A percentile compares a stretch with the other conserved stretches of the same genome.
Conservation (phyloP, 37 sponge, comb jelly and placozoan genomes). For the Ephydatia muelleri region DNA sequence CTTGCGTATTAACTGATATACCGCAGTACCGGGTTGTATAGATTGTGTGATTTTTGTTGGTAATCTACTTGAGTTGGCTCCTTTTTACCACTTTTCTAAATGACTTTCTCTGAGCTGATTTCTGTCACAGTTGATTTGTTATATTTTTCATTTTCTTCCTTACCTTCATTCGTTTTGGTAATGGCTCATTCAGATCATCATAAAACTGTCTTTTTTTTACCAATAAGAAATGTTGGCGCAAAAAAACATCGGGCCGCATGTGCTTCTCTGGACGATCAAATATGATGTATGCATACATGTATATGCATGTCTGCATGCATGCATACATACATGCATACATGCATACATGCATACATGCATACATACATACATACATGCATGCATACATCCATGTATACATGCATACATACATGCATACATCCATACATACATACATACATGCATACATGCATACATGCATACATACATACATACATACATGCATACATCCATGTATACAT, state of each 20-base stretch:
- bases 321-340: too few species aligned
- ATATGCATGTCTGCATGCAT: too few species aligned
- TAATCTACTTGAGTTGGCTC: neutral
- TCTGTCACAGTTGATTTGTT: neutral
- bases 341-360: too few species aligned
- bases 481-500: too few species aligned
- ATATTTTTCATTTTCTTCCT: neutral
- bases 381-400: too few species aligned
- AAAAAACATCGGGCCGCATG: neutral
- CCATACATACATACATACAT: too few species aligned
- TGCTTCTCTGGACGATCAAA: neutral
- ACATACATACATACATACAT: too few species aligned
- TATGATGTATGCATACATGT: too few species aligned
- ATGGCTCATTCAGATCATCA: conserved; percentile 8
- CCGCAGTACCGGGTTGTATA: neutral
- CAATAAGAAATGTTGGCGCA: neutral
- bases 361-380: too few species aligned
- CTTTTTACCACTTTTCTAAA: neutral
- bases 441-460: too few species aligned
- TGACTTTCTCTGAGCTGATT: neutral
- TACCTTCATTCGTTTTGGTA: neutral
- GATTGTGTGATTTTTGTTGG: neutral
- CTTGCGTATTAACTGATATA: neutral
- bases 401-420: too few species aligned
- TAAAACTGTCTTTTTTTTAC: neutral